These are phyloP conservation scores for Yponomeuta plumbellus DNA, from an alignment of 2,888 invertebrate genomes.

Conservation along the genomic window DNA sequence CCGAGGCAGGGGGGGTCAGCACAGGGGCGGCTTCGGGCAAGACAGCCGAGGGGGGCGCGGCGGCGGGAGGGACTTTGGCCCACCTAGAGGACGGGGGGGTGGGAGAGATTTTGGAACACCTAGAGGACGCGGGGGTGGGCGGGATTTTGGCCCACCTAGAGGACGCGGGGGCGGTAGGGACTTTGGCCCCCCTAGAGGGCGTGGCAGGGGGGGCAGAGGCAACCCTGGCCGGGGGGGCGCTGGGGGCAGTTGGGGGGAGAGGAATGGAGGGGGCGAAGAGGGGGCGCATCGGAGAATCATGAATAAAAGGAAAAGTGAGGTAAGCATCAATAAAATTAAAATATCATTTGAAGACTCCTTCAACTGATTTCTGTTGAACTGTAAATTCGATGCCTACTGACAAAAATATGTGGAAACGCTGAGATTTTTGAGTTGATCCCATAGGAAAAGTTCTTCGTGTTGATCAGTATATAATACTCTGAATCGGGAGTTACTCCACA, in stretches of 20 bases:
- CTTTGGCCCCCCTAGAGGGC: background rate
- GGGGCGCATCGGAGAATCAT: constrained; percentile 54
- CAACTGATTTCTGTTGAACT: too few relatives aligned
- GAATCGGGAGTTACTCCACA: too few relatives aligned
- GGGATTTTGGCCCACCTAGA: background rate
- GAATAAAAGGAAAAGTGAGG: constrained; percentile 48
- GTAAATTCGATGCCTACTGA: too few relatives aligned
- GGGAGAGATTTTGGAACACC: background rate
- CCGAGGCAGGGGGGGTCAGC: background rate
- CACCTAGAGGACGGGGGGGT: background rate
- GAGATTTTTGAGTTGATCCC: too few relatives aligned
- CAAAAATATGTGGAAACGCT: too few relatives aligned
- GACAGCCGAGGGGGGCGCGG: background rate
- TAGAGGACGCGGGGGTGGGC: background rate
- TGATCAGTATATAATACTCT: too few relatives aligned
- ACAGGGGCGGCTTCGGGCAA: background rate
- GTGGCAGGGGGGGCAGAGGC: background rate
- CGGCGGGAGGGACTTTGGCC: background rate
- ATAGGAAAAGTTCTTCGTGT: too few relatives aligned
- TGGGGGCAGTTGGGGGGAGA: background rate
- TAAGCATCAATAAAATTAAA: background rate
- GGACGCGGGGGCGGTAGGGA: background rate
- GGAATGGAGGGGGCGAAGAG: constrained; percentile 30
- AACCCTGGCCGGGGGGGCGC: background rate
- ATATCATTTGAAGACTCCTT: background rate